These are phyloP conservation scores for Dreissena polymorpha DNA, from an alignment of 1,140 invertebrate genomes.

Conservation along the genomic window DNA sequence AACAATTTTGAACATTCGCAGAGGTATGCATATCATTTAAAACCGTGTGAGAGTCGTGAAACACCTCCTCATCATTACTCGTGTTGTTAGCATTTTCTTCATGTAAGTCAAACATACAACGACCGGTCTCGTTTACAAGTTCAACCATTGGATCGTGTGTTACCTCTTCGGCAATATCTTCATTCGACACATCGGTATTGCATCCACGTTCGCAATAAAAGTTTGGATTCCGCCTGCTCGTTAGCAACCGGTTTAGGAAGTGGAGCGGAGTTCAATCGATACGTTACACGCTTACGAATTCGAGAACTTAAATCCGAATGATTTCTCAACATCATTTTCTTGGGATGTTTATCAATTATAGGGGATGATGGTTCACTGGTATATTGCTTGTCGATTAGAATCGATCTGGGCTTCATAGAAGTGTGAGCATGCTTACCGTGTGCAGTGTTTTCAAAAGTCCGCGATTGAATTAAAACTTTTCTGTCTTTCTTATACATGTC, in stretches of 20 bases:
- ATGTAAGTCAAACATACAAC: not conserved
- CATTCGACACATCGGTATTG: too few relatives aligned
- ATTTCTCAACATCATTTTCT: conserved; percentile 86
- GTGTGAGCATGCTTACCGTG: conserved; percentile 49
- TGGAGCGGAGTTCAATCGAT: conserved; percentile 59
- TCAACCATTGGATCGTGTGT: not conserved
- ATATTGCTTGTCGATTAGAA: too few relatives aligned
- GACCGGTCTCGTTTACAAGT: not conserved
- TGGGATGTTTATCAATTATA: conserved; percentile 79
- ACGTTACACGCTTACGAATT: conserved; percentile 90
- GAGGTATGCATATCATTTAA: too few relatives aligned
- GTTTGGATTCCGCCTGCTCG: not conserved
- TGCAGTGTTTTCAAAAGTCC: conserved; percentile 41
- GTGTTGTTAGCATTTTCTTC: too few relatives aligned
- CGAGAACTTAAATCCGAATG: conserved; percentile 90
- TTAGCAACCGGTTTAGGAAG: not conserved
- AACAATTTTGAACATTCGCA: too few relatives aligned
- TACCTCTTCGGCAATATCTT: not conserved
- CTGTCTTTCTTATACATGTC: conserved; percentile 96
- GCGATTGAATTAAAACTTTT: conserved; percentile 64
- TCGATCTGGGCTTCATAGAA: too few relatives aligned
- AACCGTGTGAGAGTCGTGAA: too few relatives aligned
- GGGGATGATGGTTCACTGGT: too few relatives aligned
- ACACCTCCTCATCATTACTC: too few relatives aligned
- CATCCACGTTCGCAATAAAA: not conserved